These are phyloP conservation scores for Megaceryle alcyon DNA, from an alignment of 2,797 vertebrate genomes.

Conservation along the genomic window DNA sequence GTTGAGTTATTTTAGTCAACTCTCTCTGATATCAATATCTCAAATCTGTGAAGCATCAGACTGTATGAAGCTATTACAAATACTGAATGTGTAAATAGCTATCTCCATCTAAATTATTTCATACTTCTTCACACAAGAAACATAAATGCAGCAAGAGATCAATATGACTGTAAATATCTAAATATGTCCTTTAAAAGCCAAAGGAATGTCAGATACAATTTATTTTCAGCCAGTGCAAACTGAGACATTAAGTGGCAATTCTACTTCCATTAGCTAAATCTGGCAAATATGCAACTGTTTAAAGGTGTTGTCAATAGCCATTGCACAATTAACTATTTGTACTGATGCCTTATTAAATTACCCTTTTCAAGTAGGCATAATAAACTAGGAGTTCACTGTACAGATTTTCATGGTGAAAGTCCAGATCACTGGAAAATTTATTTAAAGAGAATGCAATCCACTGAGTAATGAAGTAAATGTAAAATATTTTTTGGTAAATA, in stretches of 20 bases:
- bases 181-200: slow-evolving; percentile 82
- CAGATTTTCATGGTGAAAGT: slow-evolving; percentile 78
- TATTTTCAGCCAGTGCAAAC: slow-evolving; percentile 84
- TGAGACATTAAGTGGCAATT: slow-evolving; percentile 85
- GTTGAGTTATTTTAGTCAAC: not conserved
- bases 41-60: not conserved
- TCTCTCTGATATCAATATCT: not conserved
- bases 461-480: slow-evolving; percentile 74
- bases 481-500: slow-evolving; percentile 63
- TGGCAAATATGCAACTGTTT: slow-evolving; percentile 90
- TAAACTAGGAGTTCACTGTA: slow-evolving; percentile 82
- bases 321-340: slow-evolving; percentile 93
- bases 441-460: slow-evolving; percentile 75
- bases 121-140: slow-evolving; percentile 74
- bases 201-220: slow-evolving; percentile 85
- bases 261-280: slow-evolving; percentile 88
- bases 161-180: slow-evolving; percentile 79
- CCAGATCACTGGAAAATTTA: slow-evolving; percentile 73
- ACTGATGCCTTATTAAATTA: slow-evolving; percentile 90
- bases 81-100: slow-evolving; percentile 64
- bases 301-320: slow-evolving; percentile 91
- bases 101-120: slow-evolving; percentile 66
- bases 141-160: slow-evolving; percentile 77
- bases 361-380: slow-evolving; percentile 83
- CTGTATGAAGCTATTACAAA: slow-evolving; percentile 31